These are phyloP conservation scores for Lasioglossum calceatum DNA, from an alignment of 2,888 invertebrate genomes.

Conservation along the genomic window DNA sequence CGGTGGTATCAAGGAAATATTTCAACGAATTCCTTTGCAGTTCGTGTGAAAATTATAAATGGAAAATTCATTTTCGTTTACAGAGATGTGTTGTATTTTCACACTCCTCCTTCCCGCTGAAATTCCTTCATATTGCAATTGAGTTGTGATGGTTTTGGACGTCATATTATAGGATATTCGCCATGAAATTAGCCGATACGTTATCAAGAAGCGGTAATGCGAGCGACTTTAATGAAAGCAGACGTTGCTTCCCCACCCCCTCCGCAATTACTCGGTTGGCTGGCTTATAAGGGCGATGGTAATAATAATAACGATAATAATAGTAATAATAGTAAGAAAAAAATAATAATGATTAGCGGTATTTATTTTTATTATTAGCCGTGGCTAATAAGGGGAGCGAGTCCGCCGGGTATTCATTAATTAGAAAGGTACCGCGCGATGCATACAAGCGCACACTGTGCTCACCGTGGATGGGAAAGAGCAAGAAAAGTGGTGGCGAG, in stretches of 20 bases:
- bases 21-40: background rate
- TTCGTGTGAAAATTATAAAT: background rate
- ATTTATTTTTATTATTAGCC: slow-evolving; percentile 3
- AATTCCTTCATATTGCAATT: too few relatives aligned
- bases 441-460: background rate
- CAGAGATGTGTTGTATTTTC: background rate
- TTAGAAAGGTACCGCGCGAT: background rate
- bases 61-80: background rate
- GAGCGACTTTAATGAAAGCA: background rate
- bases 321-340: background rate
- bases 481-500: background rate
- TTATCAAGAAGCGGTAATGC: background rate
- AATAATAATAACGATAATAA: slow-evolving; percentile 2
- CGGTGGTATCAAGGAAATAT: background rate
- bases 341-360: background rate
- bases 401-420: background rate
- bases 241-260: background rate
- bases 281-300: background rate
- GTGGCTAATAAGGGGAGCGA: background rate
- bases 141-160: too few relatives aligned
- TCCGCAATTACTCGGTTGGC: background rate
- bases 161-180: background rate
- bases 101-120: too few relatives aligned
- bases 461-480: background rate
- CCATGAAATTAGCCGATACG: background rate